Evolutionary conservation across 2,797 vertebrate genomes (phyloP), one percentile per base, ranked within the genome.

Genomic region (Aulostomus chinensis): DNA sequence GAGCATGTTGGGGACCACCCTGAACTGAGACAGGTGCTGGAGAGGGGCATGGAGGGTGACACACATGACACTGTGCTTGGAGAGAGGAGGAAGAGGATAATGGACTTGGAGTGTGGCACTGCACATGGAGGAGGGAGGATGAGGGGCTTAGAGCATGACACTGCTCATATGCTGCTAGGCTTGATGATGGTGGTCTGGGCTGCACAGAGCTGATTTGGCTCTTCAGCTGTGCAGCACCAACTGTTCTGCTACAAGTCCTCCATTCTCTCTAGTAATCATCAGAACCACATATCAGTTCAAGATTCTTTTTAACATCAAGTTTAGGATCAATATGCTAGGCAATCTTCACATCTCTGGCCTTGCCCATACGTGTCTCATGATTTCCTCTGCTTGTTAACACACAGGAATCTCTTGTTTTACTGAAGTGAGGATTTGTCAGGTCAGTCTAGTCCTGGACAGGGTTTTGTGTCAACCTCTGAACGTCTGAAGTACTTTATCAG

Each of bases 301-400:
- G 57, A 2, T 21, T 30, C 9, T 22, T 30, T 13, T 9, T 50
- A 8, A 48, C 17, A n/a, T n/a, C n/a, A 18, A 68, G 45, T 7
- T 18, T 10, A 21, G 5, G 28, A 16, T 63, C 48, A 49, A 46
- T 59, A 4, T 15, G 16, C 14, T 68, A 11, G 12, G 47, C 35
- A 38, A 66, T 54, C 9, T 42, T 54, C 4, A 48, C 32, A 18
- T 62, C 58, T 9, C 7, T 61, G 28, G 34, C 72, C 12, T 71
- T 76, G 13, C 46, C 52, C 25, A 41, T 36, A n/a, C 0, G 17
- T 58, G 49, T 6, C 32, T 25, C 29, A 68, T 52, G 1, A 74
- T 51, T 3, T 80, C 58, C 2, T 73, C 61, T 2, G 54, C 54
- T 20, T 64, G 65, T 1, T 67, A 64, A 24, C n/a, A 4, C 14